Base-by-base conservation (phyloP, 2,888 invertebrate species). In the Cyclophora albipunctata region DNA sequence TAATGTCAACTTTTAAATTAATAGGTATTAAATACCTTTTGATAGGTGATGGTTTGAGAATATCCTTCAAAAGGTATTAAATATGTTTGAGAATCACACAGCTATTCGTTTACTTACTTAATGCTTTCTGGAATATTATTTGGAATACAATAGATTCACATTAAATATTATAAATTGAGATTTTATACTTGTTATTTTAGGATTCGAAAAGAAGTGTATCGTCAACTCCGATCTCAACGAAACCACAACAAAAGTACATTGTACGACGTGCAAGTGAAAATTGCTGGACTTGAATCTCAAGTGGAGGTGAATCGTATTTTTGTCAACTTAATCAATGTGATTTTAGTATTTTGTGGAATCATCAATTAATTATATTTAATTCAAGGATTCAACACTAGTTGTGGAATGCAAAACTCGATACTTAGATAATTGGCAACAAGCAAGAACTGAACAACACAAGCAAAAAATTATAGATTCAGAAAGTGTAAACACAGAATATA, bases 381-480 rank as follows among this genome's bases (percentile, higher is more conserved):
- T 20, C 20, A 20, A 73, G 73, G 75, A 74, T 43, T 59, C 62
- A n/a, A 46, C 60, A 43, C 37, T 70, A 37, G 50, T 64, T 20
- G 46, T 59, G 0, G 75, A 78, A 57, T 73, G 68, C 33, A 68
- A 70, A 7, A 66, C 66, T 48, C 74, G 87, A 7, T 86, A 82
- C 55, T 64, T 78, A 0, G 67, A 59, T 0, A 73, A 73, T 49
- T 87, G 87, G 87, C 76, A 87, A 54, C 52, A 50, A 3, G 75
- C 85, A 2, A 80, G 87, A 5, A 65, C 75, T 0, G 87, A 87
- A 49, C 87, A 86, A 50, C 72, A 85, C 44, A 3, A 52, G 0
- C 69, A 73, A 42, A 53, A 50, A 0, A 83, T 85, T 35, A 42
- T 47, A 2, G 66, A 74, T 20, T 59, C 49, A 3, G 84, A 86